Base-by-base conservation (phyloP, 2,888 invertebrate species). In the Cenopis cana region DNA sequence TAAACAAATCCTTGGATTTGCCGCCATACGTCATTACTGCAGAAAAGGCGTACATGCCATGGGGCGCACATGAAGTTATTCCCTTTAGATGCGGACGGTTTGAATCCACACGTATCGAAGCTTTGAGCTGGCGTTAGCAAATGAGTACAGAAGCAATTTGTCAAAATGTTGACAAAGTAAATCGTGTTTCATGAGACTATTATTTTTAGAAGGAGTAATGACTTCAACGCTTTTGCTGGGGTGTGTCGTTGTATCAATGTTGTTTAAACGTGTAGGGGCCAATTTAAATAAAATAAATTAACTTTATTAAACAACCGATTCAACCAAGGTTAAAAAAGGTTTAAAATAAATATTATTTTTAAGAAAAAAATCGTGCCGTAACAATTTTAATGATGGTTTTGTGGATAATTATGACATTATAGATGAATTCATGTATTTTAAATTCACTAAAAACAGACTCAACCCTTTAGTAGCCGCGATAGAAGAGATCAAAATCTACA, bases 81-180 rank as follows among this genome's bases (percentile, higher is more conserved):
- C 11, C 29, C 20, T 64, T 64, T 38, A 14, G 4, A 10, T 24
- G 24, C 6, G 5, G 9, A 12, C 8, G 50, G 14, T 17, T 52
- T 38, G 9, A 46, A 46, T 46, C 60, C n/a, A 46, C 60, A 60
- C 60, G 60, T 24, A 46, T 60, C 29, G 29, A 8, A 38, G 29
- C 18, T 10, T 41, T 24, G 29, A 49, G 60, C n/a, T 20, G 60
- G 60, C 38, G 60, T 60, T 49, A 46, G 60, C 29, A 60, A 60
- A 60, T 64, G 52, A 52, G 54, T 54, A 64, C 64, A 64, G 62
- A 54, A 64, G 64, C 64, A 64, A 64, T 64, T 64, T 64, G 64
- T 64, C 64, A 64, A 64, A 52, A 64, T 64, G 38, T 64, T 64
- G 64, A 64, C 52, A 52, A 54, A 64, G 54, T 64, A 9, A 38